phyloP scores from a whole-genome alignment of 2,113 vertebrate genomes.

The Junco hyemalis region DNA sequence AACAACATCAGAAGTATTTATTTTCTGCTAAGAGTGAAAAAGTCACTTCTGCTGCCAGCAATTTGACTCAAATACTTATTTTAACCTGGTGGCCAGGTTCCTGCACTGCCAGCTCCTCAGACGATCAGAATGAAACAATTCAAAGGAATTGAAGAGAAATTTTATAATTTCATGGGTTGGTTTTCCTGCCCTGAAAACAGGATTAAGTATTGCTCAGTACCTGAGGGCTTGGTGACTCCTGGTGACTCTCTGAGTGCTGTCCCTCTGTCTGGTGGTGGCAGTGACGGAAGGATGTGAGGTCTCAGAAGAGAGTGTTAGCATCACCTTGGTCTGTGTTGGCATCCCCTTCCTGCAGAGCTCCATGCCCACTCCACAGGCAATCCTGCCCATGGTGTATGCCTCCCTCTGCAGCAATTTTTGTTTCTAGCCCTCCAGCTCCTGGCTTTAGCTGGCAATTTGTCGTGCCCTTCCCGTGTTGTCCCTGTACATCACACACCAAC shows the following conservation, averaged over 20 bases:
- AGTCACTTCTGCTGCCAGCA: not conserved
- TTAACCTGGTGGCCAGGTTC: not conserved
- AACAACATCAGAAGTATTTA: not conserved
- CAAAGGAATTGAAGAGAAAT: not conserved
- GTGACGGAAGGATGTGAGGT: not conserved
- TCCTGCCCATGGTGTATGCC: not conserved
- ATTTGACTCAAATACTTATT: not conserved
- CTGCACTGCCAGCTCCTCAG: not conserved
- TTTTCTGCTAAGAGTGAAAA: not conserved
- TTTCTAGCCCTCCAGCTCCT: not conserved
- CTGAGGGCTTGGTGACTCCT: not conserved
- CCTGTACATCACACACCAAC: not conserved
- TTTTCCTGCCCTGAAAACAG: not conserved
- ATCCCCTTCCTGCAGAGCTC: not conserved
- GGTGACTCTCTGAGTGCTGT: not conserved
- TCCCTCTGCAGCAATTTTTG: not conserved
- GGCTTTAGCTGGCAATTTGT: not conserved
- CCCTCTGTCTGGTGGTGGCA: not conserved
- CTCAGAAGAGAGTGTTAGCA: not conserved
- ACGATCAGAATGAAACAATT: not conserved
- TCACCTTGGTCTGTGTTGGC: not conserved
- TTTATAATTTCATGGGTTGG: not conserved
- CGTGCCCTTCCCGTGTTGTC: not conserved
- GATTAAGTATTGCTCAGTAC: not conserved
- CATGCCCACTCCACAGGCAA: accelerated